Base-by-base conservation (phyloP, 2,797 vertebrate genomes). In the Astyanax mexicanus region DNA sequence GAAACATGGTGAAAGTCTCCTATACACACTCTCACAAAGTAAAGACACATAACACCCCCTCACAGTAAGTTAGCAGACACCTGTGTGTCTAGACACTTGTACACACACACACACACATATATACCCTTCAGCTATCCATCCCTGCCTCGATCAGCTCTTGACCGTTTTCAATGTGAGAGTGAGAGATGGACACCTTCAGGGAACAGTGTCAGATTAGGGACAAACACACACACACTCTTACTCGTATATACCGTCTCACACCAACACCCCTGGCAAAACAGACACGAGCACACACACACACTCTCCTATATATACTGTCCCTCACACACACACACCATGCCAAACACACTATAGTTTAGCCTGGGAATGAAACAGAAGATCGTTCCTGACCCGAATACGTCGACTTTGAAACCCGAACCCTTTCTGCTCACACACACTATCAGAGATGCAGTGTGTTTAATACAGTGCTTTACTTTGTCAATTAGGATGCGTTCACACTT, bases 111-210 rank as follows among this genome's bases (percentile, higher is more conserved):
- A 68, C 32, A 38, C 62, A 73, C 66, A 65, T 38, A 49, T 47
- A 69, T 29, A 35, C 61, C 68, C 44, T 35, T 57, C 35, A 73
- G 62, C 69, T 60, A 49, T 79, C 77, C 27, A 17, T 74, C 35
- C 58, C 52, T 58, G 51, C 27, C 51, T 47, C 15, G 29, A 49
- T 68, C 65, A 60, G 49, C 61, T 74, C 27, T 75, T 75, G 72
- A 75, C 62, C 29, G 37, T 75, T 75, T 49, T 75, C 65, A 51
- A 17, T 42, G 44, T 19, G 10, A 52, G 55, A 61, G 42, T 74
- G 51, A 74, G 61, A 66, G 72, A 75, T 69, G 54, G 65, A 51
- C 54, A 51, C 65, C 74, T 69, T 54, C 44, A 51, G 74, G 65
- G 74, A 65, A 49, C 42, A 7, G 37, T 37, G 7, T 75, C 52